Base-by-base conservation (phyloP, 2,888 invertebrate genomes). In the Megastigmus dorsalis region DNA sequence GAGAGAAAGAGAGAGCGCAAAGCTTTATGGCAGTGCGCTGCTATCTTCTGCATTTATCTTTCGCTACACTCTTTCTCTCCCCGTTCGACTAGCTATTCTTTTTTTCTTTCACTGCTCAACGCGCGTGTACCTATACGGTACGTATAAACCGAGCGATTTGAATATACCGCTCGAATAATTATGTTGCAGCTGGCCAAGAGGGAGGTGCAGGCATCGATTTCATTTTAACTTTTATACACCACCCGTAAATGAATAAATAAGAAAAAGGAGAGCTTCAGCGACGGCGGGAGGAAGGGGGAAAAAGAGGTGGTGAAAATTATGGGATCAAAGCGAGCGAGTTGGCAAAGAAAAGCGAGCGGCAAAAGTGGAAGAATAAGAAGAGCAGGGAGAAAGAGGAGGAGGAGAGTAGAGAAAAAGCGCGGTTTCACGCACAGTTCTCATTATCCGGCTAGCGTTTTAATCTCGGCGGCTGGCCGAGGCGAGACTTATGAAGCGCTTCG, bases 361-460 rank as follows among this genome's bases (percentile, higher is more conserved):
- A 4, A n/a, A 30, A 30, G 52, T 26, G n/a, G 15, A 3, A 30
- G 52, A 52, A 10, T 28, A 15, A 52, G 52, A 9, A 10, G 10
- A 26, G 23, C 48, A 9, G 23, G 23, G 48, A 41, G 15, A 0
- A 23, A 55, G 33, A 55, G 6, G 2, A 23, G 36, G 23, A 23
- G 41, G 3, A 3, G 18, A 50, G 52, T n/a, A n/a, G 2, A 65
- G 23, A 65, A 65, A 65, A 54, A 65, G 65, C 18, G 38, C 54
- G 26, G 65, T 54, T 65, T 65, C 41, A 65, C 65, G 65, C 52
- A 65, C 41, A 54, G 50, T 54, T 66, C 55, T 67, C 66, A 45
- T 67, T 67, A 67, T 55, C 43, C 55, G n/a, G n/a, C 20, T 20
- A 20, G 43, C 41, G 30, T 54, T 66, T 66, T 66, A 66, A 66